Conservation (phyloP, 2,113 vertebrate species). For the Coptodon rendalli region DNA sequence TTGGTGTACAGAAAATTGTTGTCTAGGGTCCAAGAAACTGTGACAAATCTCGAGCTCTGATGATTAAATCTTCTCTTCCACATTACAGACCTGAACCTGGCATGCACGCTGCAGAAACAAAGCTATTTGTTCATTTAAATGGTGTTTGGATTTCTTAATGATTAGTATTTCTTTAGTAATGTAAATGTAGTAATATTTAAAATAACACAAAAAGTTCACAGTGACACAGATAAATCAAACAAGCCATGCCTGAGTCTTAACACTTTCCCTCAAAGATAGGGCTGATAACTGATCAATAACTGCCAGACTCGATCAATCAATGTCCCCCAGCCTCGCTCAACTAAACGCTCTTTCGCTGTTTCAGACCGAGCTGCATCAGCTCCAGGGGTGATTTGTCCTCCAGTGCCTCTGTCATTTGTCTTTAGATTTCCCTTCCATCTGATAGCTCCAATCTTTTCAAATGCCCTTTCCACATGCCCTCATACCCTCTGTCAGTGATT, state of each 20-base stretch:
- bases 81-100: background rate
- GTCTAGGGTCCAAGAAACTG: background rate
- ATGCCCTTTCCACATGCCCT: constrained; percentile 45
- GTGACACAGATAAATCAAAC: constrained; percentile 56
- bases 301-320: constrained; percentile 73
- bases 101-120: background rate
- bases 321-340: background rate
- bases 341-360: constrained; percentile 27
- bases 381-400: constrained; percentile 51
- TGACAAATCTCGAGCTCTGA: background rate
- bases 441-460: constrained; percentile 32
- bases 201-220: background rate
- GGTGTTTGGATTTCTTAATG: background rate
- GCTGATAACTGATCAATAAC: constrained; percentile 69
- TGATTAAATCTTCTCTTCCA: background rate
- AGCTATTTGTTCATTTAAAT: background rate
- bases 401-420: constrained; percentile 56
- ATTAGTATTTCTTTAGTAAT: background rate
- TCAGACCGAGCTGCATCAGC: constrained; percentile 36
- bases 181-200: background rate
- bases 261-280: constrained; percentile 53
- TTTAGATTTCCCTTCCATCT: constrained; percentile 50
- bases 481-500: constrained; percentile 41
- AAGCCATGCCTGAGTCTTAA: constrained; percentile 55
- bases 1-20: background rate